Base-by-base conservation (phyloP, 2,888 invertebrate genomes). In the Iselma pallidipennis region DNA sequence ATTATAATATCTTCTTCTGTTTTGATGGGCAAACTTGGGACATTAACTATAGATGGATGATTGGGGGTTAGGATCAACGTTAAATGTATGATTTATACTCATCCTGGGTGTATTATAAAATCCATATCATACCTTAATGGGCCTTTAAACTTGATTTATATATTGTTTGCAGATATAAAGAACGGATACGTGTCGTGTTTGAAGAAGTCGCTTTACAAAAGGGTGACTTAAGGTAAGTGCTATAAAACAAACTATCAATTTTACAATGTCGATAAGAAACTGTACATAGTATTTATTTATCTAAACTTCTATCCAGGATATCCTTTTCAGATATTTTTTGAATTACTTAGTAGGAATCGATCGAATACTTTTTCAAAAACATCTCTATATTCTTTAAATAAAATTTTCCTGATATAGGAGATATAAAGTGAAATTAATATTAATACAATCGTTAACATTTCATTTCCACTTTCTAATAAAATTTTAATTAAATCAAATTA, bases 131-230 rank as follows among this genome's bases (percentile, higher is more conserved):
- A 55, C 66, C 65, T 68, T 69, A 68, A 69, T 70, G 63, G 71
- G 2, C 65, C 67, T 70, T 66, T 70, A 63, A 72, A 71, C 68
- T 69, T 70, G 70, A 73, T 73, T 71, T 74, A 74, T 71, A 31
- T 25, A 59, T 71, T 66, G 56, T 73, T 87, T 88, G 69, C 87
- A 91, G 91, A 78, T 84, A 86, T 74, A 89, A 88, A 76, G 91
- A 92, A 82, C 84, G 91, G 68, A 91, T 95, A 70, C 89, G 92
- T 77, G 83, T 95, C 70, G 85, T 92, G 16, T 94, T 95, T 77
- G 92, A 94, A 81, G 91, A 93, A 83, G 85, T 91, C 70, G 86
- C 88, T 56, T 83, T 92, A 68, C 89, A 91, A 79, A 89, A 90
- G 80, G 91, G 91, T 61, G 91, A 92, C 77, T 82, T 90, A 69